Conservation (phyloP, 2,888 invertebrate genomes). For the Timema cristinae region DNA sequence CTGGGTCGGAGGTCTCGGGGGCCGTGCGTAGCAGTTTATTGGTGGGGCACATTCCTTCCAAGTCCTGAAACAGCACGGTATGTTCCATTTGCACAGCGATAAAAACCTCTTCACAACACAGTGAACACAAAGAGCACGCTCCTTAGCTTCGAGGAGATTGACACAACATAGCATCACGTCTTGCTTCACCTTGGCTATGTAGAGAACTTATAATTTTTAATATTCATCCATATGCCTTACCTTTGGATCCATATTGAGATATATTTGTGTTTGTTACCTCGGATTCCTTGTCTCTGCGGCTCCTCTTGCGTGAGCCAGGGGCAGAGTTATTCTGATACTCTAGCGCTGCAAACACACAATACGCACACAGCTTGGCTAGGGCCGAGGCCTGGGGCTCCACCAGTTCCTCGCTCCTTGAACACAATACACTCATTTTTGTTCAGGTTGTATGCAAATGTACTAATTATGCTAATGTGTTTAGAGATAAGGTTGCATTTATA, state of each 20-base stretch:
- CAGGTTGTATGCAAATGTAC: too few species aligned
- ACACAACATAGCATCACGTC: too few species aligned
- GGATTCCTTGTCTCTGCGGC: slow-evolving; percentile 53
- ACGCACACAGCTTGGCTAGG: slow-evolving; percentile 70
- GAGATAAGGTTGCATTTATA: too few species aligned
- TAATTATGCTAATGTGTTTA: too few species aligned
- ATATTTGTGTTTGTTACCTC: slow-evolving; percentile 31
- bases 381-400: slow-evolving; percentile 76
- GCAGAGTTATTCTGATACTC: slow-evolving; percentile 49
- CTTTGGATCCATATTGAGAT: background rate
- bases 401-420: slow-evolving; percentile 55
- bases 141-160: too few species aligned
- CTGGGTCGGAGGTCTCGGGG: slow-evolving; percentile 20
- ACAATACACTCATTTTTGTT: too few species aligned
- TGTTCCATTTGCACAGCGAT: too few species aligned
- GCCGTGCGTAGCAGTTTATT: slow-evolving; percentile 39
- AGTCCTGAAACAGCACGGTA: slow-evolving; percentile 37
- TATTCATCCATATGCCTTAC: too few species aligned
- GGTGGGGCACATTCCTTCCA: slow-evolving; percentile 37
- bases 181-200: too few species aligned
- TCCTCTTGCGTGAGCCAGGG: slow-evolving; percentile 51
- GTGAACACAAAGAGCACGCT: too few species aligned
- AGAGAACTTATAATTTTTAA: too few species aligned
- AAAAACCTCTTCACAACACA: too few species aligned
- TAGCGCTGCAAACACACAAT: slow-evolving; percentile 66